Evolutionary conservation across 2,797 vertebrate species (phyloP).

Genomic region (Protosalanx chinensis): DNA sequence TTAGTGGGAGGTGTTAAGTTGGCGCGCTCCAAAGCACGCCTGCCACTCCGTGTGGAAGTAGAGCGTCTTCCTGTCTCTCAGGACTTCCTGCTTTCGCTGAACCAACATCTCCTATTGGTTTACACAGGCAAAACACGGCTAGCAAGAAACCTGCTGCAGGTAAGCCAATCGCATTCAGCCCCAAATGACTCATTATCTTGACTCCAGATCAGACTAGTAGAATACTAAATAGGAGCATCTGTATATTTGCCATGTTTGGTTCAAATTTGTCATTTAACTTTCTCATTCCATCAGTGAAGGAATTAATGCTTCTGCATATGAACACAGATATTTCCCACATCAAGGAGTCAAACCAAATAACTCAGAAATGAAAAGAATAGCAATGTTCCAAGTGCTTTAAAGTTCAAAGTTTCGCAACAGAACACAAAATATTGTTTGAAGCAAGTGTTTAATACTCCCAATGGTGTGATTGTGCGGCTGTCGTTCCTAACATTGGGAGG

Average conservation of each 20-base stretch:
- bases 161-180: constrained; percentile 36
- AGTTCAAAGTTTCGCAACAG: too few relatives aligned
- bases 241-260: background rate
- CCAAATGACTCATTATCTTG: background rate
- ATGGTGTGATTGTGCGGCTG: too few relatives aligned
- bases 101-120: constrained; percentile 85
- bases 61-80: constrained; percentile 71
- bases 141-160: constrained; percentile 94
- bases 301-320: background rate
- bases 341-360: too few relatives aligned
- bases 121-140: constrained; percentile 95
- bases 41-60: constrained; percentile 86
- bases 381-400: too few relatives aligned
- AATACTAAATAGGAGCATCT: background rate
- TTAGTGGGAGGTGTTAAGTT: constrained; percentile 88
- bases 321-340: too few relatives aligned
- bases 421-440: too few relatives aligned
- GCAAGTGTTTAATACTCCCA: too few relatives aligned
- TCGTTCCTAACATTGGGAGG: too few relatives aligned
- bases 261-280: background rate
- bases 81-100: constrained; percentile 76
- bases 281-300: background rate
- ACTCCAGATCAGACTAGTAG: constrained; percentile 4
- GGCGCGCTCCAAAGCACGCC: constrained; percentile 77
- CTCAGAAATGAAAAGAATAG: too few relatives aligned